A percentile compares a stretch with the other conserved stretches of the same genome.
These are phyloP conservation scores for Orestias chungarensis DNA, from an alignment of 2,797 vertebrate genomes.

Conservation along the genomic window DNA sequence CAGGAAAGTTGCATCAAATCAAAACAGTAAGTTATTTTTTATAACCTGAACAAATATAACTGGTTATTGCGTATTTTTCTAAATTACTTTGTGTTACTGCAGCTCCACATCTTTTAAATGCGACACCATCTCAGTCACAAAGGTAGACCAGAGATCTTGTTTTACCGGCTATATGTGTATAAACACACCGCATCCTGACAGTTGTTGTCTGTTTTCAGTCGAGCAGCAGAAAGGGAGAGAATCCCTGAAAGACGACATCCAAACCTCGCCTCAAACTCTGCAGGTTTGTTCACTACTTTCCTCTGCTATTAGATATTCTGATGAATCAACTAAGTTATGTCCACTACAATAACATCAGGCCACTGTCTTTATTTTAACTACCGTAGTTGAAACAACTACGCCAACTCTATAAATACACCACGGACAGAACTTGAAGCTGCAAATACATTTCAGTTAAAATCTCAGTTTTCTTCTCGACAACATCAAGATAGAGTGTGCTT, in stretches of 20 bases:
- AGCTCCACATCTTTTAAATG: conserved; percentile 55
- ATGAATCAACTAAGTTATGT: neutral
- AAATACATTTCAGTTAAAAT: conserved; percentile 10
- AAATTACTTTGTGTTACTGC: conserved; percentile 11
- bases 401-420: conserved; percentile 19
- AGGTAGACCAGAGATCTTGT: conserved; percentile 45
- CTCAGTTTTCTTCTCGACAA: conserved; percentile 11
- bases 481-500: neutral
- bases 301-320: neutral
- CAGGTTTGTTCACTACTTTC: conserved; percentile 43
- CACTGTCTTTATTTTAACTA: conserved; percentile 4
- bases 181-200: neutral
- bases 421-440: conserved; percentile 2
- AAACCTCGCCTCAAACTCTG: conserved; percentile 48
- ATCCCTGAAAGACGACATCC: conserved; percentile 37
- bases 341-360: neutral
- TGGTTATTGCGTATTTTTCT: neutral
- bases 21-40: conserved; percentile 42
- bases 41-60: neutral
- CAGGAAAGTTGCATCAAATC: conserved; percentile 32
- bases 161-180: neutral
- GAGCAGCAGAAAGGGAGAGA: conserved; percentile 27
- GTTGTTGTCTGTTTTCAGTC: conserved; percentile 37
- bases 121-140: conserved; percentile 52
- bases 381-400: too few relatives aligned